Evolutionary conservation across 2,888 invertebrate genomes (phyloP), one percentile per base, ranked within the genome.

Genomic region (Heliconius cydno): DNA sequence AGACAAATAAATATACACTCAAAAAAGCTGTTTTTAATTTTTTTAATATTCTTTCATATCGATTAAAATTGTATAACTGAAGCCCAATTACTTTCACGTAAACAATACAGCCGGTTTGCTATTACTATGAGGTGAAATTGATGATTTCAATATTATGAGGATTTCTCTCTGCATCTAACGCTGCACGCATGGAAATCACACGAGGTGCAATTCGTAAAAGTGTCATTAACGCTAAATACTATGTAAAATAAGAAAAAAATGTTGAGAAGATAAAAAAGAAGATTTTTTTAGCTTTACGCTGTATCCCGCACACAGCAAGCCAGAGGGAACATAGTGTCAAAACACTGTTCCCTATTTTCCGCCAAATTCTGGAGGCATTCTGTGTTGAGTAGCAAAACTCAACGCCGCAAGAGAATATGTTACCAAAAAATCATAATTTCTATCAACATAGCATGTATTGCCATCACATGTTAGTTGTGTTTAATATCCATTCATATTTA

Each of bases 121-220:
- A 71, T 71, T 68, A 79, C 38, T 60, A 63, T 68, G 68, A 70
- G 67, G 77, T 76, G 81, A 81, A 82, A 80, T 81, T 81, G 79
- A 72, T 73, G 77, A 77, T 79, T 80, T 76, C 77, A 71, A 79
- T 80, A 78, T 66, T 78, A 79, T 72, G 81, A 77, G 72, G 76
- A 82, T 81, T 83, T 80, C 82, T 79, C 82, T 77, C 72, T 66
- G 76, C 76, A 76, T 76, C 63, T 78, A 25, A 68, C 66, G 68
- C 52, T 77, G 67, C 77, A 77, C 77, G 80, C 80, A 63, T 80
- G 28, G 41, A 66, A 73, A 68, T 57, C 15, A 79, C 57, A 73
- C 65, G 46, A 72, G 52, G n/a, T 79, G 68, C 71, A 57, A 77
- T 19, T 9, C 38, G 52, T 52, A 67, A 52, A 72, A 30, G 38